Evolutionary conservation across 2,113 vertebrate genomes (phyloP), one percentile per base, ranked within the genome.

Genomic region (Motacilla tschutschensis): DNA sequence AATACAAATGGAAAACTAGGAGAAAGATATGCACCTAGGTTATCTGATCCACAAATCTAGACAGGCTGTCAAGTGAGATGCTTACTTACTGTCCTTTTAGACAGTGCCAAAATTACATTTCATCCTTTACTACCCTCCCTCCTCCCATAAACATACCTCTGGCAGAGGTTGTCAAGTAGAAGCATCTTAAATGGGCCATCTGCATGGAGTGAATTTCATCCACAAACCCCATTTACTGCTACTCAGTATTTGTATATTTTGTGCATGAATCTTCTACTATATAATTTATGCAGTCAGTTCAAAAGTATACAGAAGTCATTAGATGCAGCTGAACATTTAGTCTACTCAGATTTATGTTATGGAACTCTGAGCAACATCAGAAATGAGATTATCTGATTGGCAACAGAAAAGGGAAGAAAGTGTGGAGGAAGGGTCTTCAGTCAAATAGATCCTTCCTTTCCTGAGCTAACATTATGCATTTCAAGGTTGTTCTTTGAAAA

Each of bases 211-310:
- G 67, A 88, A 93, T 72, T 83, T 67, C 70, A 86, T 72, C 88
- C 79, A 83, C 78, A 88, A 81, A 78, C 25, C 36, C 46, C 58
- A 81, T 88, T 86, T 91, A 91, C 43, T 82, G 63, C 55, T 84
- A 29, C 75, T 84, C 38, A 47, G 63, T 84, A 87, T 90, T 84
- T 93, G 82, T 73, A 15, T 66, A 91, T 84, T 90, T 94, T 58
- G 79, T 54, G 60, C 87, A 88, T 86, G 26, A 77, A 91, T 82
- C 72, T 92, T 63, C 75, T 63, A 41, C 75, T 66, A 31, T 57
- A 14, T 90, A 82, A 93, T 88, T 93, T 73, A 93, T 88, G 71
- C 64, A 93, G 84, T 82, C 79, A 65, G 82, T 90, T 94, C 84
- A 84, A 43, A 87, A 91, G 79, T 55, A 90, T 67, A 84, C 26